Percentiles rank a stretch among this genome's conserved stretches.
These are phyloP conservation scores for Eulemur rufifrons DNA, from an alignment of 2,113 vertebrate species.

Conservation along the genomic window DNA sequence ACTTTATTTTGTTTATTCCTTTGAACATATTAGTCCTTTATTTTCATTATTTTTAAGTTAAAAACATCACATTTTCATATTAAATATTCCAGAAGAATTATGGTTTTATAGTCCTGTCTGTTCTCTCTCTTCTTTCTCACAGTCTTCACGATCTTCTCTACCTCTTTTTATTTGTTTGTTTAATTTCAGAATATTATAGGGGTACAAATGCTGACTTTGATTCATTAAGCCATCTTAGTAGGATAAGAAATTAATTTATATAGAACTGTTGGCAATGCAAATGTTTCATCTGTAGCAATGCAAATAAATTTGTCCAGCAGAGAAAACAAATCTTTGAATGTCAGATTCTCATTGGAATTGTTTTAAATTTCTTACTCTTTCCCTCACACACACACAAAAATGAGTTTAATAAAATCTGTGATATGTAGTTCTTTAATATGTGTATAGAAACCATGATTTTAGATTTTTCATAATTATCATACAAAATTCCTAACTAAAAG, in stretches of 20 bases:
- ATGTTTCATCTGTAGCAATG: background rate
- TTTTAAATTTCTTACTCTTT: background rate
- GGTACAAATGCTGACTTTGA: background rate
- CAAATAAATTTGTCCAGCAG: background rate
- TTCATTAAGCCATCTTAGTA: background rate
- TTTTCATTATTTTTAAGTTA: background rate
- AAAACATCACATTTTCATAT: background rate
- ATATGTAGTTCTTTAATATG: background rate
- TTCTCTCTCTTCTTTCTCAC: background rate
- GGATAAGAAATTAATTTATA: background rate
- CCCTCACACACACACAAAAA: background rate
- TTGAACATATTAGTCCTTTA: background rate
- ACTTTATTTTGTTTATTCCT: background rate
- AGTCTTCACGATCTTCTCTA: background rate
- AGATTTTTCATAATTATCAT: background rate
- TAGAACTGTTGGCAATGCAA: background rate
- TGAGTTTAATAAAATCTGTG: background rate
- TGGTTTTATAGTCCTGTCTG: background rate
- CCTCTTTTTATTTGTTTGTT: background rate
- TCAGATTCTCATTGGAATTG: background rate
- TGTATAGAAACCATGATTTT: background rate
- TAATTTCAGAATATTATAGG: too few species aligned
- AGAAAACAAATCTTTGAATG: background rate
- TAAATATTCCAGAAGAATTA: background rate
- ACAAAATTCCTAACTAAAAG: background rate